These are phyloP conservation scores for Dryococelus australis DNA, from an alignment of 2,888 invertebrate species.

Conservation along the genomic window DNA sequence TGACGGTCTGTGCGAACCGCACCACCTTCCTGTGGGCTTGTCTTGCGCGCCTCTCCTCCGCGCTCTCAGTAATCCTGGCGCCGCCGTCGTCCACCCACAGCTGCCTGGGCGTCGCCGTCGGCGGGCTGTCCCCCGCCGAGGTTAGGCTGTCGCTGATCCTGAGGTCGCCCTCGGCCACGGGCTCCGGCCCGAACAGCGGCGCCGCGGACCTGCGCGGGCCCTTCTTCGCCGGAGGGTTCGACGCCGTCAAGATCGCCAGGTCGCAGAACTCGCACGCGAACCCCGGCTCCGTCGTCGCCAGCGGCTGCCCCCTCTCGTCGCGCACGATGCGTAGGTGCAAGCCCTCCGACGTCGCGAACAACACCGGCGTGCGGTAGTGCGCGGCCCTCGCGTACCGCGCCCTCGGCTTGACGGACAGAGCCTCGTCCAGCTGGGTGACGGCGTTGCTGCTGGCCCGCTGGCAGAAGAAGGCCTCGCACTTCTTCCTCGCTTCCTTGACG, in stretches of 20 bases:
- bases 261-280: slow-evolving; percentile 42
- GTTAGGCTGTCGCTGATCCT: slow-evolving; percentile 29
- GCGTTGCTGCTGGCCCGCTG: slow-evolving; percentile 47
- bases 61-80: neutral
- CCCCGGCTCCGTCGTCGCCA: slow-evolving; percentile 7
- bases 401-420: neutral
- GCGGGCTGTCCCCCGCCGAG: neutral
- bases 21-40: slow-evolving; percentile 28
- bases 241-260: slow-evolving; percentile 34
- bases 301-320: slow-evolving; percentile 28
- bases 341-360: slow-evolving; percentile 53
- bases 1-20: slow-evolving; percentile 38
- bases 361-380: slow-evolving; percentile 50
- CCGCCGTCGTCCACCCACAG: no score
- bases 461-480: slow-evolving; percentile 48
- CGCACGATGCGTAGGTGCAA: slow-evolving; percentile 50
- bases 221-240: slow-evolving; percentile 23
- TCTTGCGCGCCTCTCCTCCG: neutral
- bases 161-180: slow-evolving; percentile 33
- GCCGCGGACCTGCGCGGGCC: neutral
- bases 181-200: slow-evolving; percentile 23
- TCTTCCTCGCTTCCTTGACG: slow-evolving; percentile 50
- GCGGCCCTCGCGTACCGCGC: slow-evolving; percentile 44
- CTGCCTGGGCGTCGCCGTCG: neutral
- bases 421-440: slow-evolving; percentile 34